A percentile compares a stretch with the other conserved stretches of the same genome.
These are phyloP conservation scores for Yponomeuta sedellus DNA, from an alignment of 2,888 invertebrate species.

Conservation along the genomic window DNA sequence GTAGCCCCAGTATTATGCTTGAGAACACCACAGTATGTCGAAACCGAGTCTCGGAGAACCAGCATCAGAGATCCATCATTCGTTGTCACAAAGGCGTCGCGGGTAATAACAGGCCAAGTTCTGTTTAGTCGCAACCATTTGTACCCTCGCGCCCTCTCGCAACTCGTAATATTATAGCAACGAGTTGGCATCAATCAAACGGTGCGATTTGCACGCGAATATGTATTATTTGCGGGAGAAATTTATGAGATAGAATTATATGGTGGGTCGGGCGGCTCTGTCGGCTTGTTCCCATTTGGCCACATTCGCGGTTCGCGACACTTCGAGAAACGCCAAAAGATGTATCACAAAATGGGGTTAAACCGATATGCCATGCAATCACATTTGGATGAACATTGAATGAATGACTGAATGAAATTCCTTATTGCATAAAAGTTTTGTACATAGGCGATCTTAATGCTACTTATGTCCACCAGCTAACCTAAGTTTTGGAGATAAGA, in stretches of 20 bases:
- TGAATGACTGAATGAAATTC: too few species aligned
- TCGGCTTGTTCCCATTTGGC: conserved; percentile 14
- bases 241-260: conserved; percentile 56
- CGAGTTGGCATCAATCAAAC: conserved; percentile 40
- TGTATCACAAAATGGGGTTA: too few species aligned
- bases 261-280: conserved; percentile 29
- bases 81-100: conserved; percentile 15
- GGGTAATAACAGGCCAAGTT: not conserved
- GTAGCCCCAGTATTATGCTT: too few species aligned
- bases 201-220: conserved; percentile 37
- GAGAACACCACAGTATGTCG: not conserved
- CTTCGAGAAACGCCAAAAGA: too few species aligned
- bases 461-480: too few species aligned
- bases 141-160: not conserved
- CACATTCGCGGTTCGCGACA: too few species aligned
- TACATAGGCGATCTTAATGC: too few species aligned
- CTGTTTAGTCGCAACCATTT: conserved; percentile 10
- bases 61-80: conserved; percentile 12
- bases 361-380: too few species aligned
- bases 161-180: conserved; percentile 14
- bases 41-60: not conserved
- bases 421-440: too few species aligned
- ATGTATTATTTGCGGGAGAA: conserved; percentile 50
- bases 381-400: too few species aligned
- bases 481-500: too few species aligned